Base-by-base conservation (phyloP, 2,797 vertebrate genomes). In the Neosilurus mollespiculum region DNA sequence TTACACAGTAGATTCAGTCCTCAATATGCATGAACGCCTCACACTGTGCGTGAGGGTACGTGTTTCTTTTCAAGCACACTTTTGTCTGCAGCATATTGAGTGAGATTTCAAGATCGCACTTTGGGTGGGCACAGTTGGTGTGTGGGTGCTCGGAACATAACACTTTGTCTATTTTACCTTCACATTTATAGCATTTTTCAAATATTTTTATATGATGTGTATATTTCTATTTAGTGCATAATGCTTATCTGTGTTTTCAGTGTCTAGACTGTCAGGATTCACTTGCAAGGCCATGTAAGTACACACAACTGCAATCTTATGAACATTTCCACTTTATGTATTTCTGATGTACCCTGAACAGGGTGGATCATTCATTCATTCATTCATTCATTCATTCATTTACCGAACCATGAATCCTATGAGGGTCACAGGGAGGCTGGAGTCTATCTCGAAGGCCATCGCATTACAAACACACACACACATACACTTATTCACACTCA, bases 31-130 rank as follows among this genome's bases (percentile, higher is more conserved):
- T 88, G 83, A 84, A 34, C 59, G 78, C 72, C 61, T 72, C 80
- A 78, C 58, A 58, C 82, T 86, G 84, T 81, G 58, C 34, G 34
- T 58, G 73, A 78, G 80, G 78, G 59, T 85, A 49, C 62, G 62
- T 82, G 58, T 80, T 69, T 64, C 72, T 65, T 72, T 85, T 71
- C 75, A 82, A 82, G 43, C 75, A 73, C 66, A 67, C 66, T 78
- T 85, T 70, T 82, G 80, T 85, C 89, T 94, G 95, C 95, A 96
- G 94, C 95, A 97, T 95, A 81, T 92, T 95, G 91, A 96, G 90
- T 9, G 92, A 94, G 90, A 93, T 93, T 26, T 94, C 94, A 86
- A 93, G 93, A 81, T 84, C 78, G 51, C 83, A 84, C 84, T 80
- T 67, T 65, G 83, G 69, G 58, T 66, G 51, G 49, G 73, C 77